Evolutionary conservation across 2,888 invertebrate species (phyloP), one percentile per base, ranked within the genome.

Genomic region (Eilema depressum): DNA sequence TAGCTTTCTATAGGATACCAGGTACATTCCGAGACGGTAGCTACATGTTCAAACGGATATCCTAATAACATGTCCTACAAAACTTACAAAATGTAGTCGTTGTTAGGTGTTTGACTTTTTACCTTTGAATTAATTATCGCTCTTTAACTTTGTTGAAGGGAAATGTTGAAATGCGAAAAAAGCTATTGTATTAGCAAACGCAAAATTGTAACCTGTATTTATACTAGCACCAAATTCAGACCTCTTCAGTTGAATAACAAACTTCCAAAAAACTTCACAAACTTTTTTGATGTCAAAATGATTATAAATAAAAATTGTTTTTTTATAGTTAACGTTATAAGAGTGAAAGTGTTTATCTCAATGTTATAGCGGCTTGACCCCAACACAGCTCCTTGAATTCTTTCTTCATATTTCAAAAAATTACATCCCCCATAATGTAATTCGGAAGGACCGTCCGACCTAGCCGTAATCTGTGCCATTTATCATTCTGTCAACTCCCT

Each of bases 401-500:
- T 62, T 71, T 56, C 26, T 17, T 68, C 30, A 80, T 76, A 74
- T 73, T 71, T 71, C 71, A 72, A 78, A 75, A 75, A 73, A 74
- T 28, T 66, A 67, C 70, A 67, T 73, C 47, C 71, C 25, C 26
- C 41, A 63, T 81, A 81, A 81, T 79, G 75, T 81, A 79, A 79
- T 77, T 74, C 77, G 61, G 63, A 69, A 79, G 73, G 73, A 74
- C 79, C 75, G 56, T 56, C 68, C 66, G 74, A 79, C 33, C 75
- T 74, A 69, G 47, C 67, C 77, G 10, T 83, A 83, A 83, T 83
- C 82, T 80, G 4, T 3, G n/a, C 53, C 73, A 82, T 83, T 83
- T 77, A 81, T 83, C 83, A 82, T 77, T n/a, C 74, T 72, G 79
- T 77, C 83, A 60, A 37, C 74, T 64, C 67, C 61, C 61, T 67